Base-by-base conservation (phyloP, 2,113 vertebrate genomes). In the Oryzias woworae region DNA sequence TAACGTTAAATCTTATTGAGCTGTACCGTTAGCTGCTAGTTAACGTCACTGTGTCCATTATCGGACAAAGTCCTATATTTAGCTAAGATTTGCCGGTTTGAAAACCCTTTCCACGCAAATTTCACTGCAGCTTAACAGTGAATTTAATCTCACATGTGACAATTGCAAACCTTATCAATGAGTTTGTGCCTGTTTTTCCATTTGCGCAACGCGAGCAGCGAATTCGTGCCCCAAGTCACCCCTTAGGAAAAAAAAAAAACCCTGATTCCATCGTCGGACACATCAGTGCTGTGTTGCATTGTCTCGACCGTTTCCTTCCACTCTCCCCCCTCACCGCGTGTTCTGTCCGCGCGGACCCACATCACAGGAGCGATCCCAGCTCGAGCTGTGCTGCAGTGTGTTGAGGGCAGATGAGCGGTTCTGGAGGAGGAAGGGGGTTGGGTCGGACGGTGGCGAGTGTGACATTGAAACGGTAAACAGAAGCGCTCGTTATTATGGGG, bases 1-100 rank as follows among this genome's bases (percentile, higher is more conserved):
- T 53, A 55, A 54, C 48, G 43, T 45, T 56, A 42, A 57, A 76
- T 6, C 52, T 41, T 46, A 53, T 42, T 44, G n/a, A 58, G 22
- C 6, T 57, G 61, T 87, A 81, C 82, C 84, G 1, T 64, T 76
- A 85, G 84, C 82, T n/a, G 70, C 80, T 84, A 79, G 67, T 71
- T 49, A 52, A 66, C 55, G 4, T 47, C 61, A 41, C 22, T 15
- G 63, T 61, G 58, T 69, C 82, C 85, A 79, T 82, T 82, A 81
- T 82, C 85, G 83, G 83, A 89, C 81, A 66, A 3, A 2, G 7
- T 53, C 22, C n/a, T 15, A 10, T 13, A n/a, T 22, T 63, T 42
- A 66, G 62, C 59, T 71, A 51, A 20, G 18, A 57, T 53, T 43
- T 0, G 10, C 41, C 43, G 15, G 42, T 60, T 62, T 66, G 20